phyloP scores from a whole-genome alignment of 2,888 invertebrate species.

The Drosophila mettleri region DNA sequence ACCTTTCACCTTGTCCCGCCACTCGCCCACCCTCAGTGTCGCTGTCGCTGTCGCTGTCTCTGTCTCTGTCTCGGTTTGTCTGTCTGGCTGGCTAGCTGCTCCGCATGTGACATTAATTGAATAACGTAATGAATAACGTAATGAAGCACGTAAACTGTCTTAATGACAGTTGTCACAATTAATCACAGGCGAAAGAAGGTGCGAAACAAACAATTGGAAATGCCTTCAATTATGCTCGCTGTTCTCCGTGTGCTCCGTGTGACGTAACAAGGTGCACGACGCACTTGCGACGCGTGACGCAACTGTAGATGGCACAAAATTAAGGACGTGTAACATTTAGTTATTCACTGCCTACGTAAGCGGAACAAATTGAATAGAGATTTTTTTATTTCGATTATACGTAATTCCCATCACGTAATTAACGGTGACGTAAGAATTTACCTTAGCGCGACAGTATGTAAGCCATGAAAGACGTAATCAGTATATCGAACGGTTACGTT shows the following conservation, averaged over 20 bases:
- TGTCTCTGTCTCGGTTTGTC: neutral
- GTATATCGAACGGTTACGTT: no score
- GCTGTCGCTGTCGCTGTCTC: neutral
- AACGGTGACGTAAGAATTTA: neutral
- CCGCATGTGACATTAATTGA: conserved; percentile 56
- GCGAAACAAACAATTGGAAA: conserved; percentile 5
- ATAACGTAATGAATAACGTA: conserved; percentile 55
- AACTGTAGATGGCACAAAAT: neutral
- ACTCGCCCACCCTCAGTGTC: neutral
- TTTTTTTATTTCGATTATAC: neutral
- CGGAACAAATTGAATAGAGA: neutral
- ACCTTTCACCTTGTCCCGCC: conserved; percentile 28
- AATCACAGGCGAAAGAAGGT: conserved; percentile 32
- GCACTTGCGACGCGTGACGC: conserved; percentile 10
- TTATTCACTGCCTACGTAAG: neutral
- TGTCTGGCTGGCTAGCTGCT: conserved; percentile 27
- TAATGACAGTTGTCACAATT: conserved; percentile 54
- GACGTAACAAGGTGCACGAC: conserved; percentile 13
- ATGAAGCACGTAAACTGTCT: conserved; percentile 57
- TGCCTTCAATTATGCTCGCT: conserved; percentile 18
- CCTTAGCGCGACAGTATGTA: no score
- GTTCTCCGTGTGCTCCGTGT: neutral
- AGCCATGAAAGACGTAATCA: no score
- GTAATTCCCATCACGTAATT: neutral
- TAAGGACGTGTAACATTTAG: neutral